Conservation (phyloP, 1,140 invertebrate genomes). For the Caenorhabditis remanei region DNA sequence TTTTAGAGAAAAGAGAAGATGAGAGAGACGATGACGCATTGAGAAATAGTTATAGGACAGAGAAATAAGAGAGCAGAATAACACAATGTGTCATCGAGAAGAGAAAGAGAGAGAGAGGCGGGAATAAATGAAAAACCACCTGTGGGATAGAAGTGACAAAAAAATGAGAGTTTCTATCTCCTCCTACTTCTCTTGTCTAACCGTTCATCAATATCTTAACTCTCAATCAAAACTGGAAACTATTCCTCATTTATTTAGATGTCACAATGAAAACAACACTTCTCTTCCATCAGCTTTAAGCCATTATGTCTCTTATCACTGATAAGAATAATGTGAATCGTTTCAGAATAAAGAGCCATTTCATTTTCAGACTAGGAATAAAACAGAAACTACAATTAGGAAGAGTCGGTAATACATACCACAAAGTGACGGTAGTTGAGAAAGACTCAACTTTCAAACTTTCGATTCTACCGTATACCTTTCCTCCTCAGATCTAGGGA, state of each 20-base stretch:
- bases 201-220: constrained; percentile 12
- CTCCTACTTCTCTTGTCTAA: constrained; percentile 29
- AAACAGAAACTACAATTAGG: too few species aligned
- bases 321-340: too few species aligned
- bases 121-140: constrained; percentile 53
- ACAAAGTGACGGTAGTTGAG: too few species aligned
- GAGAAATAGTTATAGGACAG: neutral
- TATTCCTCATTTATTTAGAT: constrained; percentile 7
- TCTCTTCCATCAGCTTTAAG: too few species aligned
- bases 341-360: too few species aligned
- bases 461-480: too few species aligned
- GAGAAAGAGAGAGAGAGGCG: constrained; percentile 13
- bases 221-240: neutral
- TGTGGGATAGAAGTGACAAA: constrained; percentile 34
- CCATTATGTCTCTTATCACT: too few species aligned
- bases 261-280: neutral
- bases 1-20: constrained; percentile 12
- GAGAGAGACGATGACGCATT: constrained; percentile 34
- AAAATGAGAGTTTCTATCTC: constrained; percentile 29
- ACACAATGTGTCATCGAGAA: constrained; percentile 47
- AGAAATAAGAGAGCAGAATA: constrained; percentile 45
- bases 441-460: too few species aligned
- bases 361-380: too few species aligned
- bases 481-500: too few species aligned
- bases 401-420: too few species aligned